A percentile compares a stretch with the other conserved stretches of the same genome.
phyloP scores from a whole-genome alignment of 2,888 invertebrate genomes.

The Ligdia adustata region DNA sequence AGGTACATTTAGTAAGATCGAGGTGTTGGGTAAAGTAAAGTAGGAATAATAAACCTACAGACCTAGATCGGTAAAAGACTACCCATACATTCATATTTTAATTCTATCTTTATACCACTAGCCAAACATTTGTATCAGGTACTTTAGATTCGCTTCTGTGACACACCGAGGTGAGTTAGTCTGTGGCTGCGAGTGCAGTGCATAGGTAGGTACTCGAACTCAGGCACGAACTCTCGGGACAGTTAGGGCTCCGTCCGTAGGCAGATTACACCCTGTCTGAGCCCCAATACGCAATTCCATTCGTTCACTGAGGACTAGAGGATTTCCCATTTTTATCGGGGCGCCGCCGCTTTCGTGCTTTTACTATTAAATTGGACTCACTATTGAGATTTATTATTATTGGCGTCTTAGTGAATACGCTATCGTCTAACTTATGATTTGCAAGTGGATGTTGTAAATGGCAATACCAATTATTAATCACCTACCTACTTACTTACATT shows the following conservation, averaged over 20 bases:
- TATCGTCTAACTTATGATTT: too few species aligned
- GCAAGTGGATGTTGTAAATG: too few species aligned
- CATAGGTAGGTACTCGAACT: constrained; percentile 50
- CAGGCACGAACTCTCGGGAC: constrained; percentile 68
- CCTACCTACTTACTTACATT: too few species aligned
- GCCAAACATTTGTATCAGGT: neutral
- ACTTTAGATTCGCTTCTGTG: constrained; percentile 3
- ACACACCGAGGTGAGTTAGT: constrained; percentile 33
- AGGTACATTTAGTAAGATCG: too few species aligned
- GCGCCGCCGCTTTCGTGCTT: constrained; percentile 59
- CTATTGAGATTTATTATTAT: constrained; percentile 34
- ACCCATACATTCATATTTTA: too few species aligned
- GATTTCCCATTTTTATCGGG: constrained; percentile 78
- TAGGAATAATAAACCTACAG: too few species aligned
- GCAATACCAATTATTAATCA: too few species aligned
- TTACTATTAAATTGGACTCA: constrained; percentile 62
- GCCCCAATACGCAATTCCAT: constrained; percentile 81
- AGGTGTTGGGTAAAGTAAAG: too few species aligned
- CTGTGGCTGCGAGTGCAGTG: constrained; percentile 56
- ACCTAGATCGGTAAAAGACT: too few species aligned
- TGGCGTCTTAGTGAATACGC: too few species aligned
- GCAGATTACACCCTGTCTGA: constrained; percentile 82
- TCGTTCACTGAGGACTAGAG: constrained; percentile 59
- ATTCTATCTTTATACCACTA: too few species aligned
- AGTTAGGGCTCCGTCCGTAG: constrained; percentile 76